These are phyloP conservation scores for Globia sparganii DNA, from an alignment of 2,888 invertebrate species.

Conservation along the genomic window DNA sequence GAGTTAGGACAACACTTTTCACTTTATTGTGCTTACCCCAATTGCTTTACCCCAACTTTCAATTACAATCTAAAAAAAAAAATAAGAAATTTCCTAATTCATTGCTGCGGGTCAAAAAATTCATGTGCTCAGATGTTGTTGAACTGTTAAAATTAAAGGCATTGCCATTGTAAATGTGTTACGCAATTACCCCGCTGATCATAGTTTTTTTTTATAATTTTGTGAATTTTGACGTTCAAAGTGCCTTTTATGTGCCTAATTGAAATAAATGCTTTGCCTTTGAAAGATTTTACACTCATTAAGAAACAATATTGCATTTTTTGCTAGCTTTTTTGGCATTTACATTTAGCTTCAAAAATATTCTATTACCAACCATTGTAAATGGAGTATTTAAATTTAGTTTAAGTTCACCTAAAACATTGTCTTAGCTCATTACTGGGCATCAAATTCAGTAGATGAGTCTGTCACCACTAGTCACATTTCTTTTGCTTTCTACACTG, in stretches of 20 bases:
- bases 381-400: too few species aligned
- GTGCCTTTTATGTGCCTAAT: too few species aligned
- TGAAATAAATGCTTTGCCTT: too few species aligned
- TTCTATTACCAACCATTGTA: neutral
- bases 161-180: neutral
- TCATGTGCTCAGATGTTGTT: neutral
- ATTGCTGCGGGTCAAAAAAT: neutral
- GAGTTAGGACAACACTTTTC: neutral
- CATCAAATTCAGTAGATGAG: constrained; percentile 38
- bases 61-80: neutral
- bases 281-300: neutral
- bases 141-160: neutral
- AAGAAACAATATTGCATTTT: neutral
- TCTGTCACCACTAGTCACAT: constrained; percentile 64
- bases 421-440: constrained; percentile 14
- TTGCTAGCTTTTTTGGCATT: neutral
- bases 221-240: too few species aligned
- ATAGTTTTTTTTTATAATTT: too few species aligned
- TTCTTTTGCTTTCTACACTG: constrained; percentile 67
- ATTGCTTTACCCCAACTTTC: neutral
- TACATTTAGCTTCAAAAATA: neutral
- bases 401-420: neutral
- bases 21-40: neutral
- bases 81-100: neutral
- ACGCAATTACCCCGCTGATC: neutral